Percentiles rank a stretch among this genome's conserved stretches.
Evolutionary conservation across 2,797 vertebrate species (phyloP).

Genomic region (Pangasius larnaudii): DNA sequence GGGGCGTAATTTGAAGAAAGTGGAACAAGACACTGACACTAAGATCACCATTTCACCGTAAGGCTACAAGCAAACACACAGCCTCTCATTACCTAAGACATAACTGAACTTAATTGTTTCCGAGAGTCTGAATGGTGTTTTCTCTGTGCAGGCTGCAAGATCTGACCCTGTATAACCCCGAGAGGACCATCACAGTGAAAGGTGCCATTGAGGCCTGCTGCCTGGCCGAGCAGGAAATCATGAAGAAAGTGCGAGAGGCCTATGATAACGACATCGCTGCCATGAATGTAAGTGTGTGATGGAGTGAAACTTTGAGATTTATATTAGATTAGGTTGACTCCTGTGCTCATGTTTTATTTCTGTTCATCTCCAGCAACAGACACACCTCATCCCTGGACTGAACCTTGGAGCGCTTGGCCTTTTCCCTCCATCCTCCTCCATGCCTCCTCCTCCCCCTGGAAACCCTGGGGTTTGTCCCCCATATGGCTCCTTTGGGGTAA

Average conservation of each 20-base stretch:
- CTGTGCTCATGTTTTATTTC: neutral
- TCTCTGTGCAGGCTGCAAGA: constrained; percentile 83
- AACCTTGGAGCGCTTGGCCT: constrained; percentile 91
- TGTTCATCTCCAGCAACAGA: constrained; percentile 82
- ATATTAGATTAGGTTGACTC: neutral
- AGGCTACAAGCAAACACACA: constrained; percentile 46
- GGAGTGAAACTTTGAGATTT: too few species aligned
- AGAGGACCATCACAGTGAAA: constrained; percentile 92
- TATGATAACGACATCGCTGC: constrained; percentile 94
- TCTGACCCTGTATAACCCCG: constrained; percentile 91
- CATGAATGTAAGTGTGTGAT: constrained; percentile 85
- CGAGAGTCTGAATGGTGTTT: neutral
- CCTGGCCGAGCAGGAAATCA: constrained; percentile 89
- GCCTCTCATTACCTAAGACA: neutral
- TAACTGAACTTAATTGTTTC: neutral
- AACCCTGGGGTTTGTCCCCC: constrained; percentile 81
- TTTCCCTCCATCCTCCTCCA: constrained; percentile 89
- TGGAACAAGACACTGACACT: constrained; percentile 94
- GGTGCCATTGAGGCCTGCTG: constrained; percentile 88
- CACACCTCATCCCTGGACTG: constrained; percentile 92
- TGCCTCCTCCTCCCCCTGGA: constrained; percentile 86
- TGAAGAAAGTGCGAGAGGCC: constrained; percentile 94
- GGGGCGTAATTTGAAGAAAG: constrained; percentile 93
- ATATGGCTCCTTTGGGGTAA: constrained; percentile 90
- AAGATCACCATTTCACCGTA: constrained; percentile 98